phyloP scores from a whole-genome alignment of 2,113 vertebrate species.

The Takifugu bimaculatus region DNA sequence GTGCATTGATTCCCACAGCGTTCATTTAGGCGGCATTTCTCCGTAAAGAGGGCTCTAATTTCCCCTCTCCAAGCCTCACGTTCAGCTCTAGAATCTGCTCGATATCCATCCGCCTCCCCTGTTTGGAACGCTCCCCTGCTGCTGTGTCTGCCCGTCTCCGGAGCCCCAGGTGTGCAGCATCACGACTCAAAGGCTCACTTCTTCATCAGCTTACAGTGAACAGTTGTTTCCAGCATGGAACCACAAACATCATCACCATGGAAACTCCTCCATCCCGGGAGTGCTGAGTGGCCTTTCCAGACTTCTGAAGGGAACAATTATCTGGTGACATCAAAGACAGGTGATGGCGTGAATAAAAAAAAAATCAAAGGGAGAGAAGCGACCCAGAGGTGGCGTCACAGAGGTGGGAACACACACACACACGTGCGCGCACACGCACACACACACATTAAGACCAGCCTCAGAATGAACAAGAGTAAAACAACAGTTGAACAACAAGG shows the following conservation, averaged over 20 bases:
- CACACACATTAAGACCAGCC: too few relatives aligned
- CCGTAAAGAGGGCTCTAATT: too few relatives aligned
- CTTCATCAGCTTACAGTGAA: constrained; percentile 51
- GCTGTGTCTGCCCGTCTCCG: constrained; percentile 19
- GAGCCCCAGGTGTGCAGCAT: constrained; percentile 50
- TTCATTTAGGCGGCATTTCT: too few relatives aligned
- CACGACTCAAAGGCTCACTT: constrained; percentile 39
- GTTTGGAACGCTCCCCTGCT: not conserved
- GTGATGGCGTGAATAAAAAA: constrained; percentile 55
- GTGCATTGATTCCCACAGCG: too few relatives aligned
- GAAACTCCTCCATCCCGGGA: constrained; percentile 54
- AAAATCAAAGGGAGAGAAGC: constrained; percentile 31
- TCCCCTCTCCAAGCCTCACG: not conserved
- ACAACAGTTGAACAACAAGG: too few relatives aligned
- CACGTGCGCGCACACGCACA: too few relatives aligned
- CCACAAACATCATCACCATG: constrained; percentile 71
- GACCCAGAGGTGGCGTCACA: too few relatives aligned
- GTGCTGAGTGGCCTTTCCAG: constrained; percentile 58
- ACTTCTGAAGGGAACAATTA: constrained; percentile 77
- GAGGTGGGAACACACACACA: too few relatives aligned
- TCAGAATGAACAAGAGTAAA: too few relatives aligned
- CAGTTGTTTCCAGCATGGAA: constrained; percentile 54
- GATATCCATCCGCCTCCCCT: not conserved
- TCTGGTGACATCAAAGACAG: constrained; percentile 74
- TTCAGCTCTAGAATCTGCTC: not conserved